Percentiles rank a stretch among this genome's conserved stretches.
phyloP scores from a whole-genome alignment of 2,888 invertebrate genomes.

The Drosophila buzzatii region DNA sequence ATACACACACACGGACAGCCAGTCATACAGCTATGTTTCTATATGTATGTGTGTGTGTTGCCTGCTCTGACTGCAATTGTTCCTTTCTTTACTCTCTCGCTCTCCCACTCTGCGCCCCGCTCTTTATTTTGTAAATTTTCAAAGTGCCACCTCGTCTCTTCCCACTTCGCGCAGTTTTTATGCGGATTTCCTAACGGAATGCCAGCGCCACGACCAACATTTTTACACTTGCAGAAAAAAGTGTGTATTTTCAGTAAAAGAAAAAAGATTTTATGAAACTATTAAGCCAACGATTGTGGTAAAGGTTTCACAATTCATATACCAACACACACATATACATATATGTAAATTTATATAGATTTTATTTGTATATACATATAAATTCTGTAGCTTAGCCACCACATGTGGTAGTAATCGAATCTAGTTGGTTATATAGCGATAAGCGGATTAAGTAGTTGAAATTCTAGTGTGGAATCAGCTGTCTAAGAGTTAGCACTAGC shows the following conservation, averaged over 20 bases:
- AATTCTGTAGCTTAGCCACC: no score
- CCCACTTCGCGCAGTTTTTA: slow-evolving; percentile 18
- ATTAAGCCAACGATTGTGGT: slow-evolving; percentile 4
- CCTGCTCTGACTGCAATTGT: slow-evolving; percentile 29
- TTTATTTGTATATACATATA: neutral
- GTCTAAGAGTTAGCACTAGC: neutral
- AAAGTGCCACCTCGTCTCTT: slow-evolving; percentile 7
- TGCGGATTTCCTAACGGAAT: slow-evolving; percentile 43
- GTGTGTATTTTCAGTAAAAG: neutral
- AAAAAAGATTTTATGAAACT: slow-evolving; percentile 2
- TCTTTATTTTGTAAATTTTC: slow-evolving; percentile 33
- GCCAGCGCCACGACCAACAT: slow-evolving; percentile 28
- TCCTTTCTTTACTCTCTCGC: slow-evolving; percentile 8
- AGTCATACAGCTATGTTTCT: neutral
- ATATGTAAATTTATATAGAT: neutral
- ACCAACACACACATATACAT: neutral
- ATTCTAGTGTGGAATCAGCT: neutral
- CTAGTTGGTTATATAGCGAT: neutral
- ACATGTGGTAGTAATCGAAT: neutral
- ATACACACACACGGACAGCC: slow-evolving; percentile 8
- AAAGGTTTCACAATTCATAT: neutral
- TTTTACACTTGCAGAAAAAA: slow-evolving; percentile 35
- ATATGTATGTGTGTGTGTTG: neutral
- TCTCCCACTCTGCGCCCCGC: neutral
- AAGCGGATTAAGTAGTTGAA: neutral